Conservation (phyloP, 2,888 invertebrate genomes). For the Meiosimyza decipiens region DNA sequence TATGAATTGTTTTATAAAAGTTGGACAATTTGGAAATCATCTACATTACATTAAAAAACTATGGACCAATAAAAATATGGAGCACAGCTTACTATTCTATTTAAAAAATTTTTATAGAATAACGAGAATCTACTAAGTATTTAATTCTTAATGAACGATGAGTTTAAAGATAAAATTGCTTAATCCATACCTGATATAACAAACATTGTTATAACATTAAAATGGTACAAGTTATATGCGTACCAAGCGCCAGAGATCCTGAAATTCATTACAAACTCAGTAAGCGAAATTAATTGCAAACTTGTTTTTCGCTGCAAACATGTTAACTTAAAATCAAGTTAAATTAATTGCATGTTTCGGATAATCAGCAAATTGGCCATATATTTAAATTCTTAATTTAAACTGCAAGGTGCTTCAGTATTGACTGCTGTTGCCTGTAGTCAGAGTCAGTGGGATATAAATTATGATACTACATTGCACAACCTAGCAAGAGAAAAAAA, state of each 20-base stretch:
- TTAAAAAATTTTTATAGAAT: no score
- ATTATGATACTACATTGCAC: slow-evolving; percentile 37
- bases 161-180: no score
- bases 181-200: no score
- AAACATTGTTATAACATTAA: no score
- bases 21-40: no score
- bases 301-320: slow-evolving; percentile 19
- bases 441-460: slow-evolving; percentile 42
- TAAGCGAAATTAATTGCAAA: slow-evolving; percentile 26
- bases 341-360: slow-evolving; percentile 61
- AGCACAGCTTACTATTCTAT: no score
- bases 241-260: neutral
- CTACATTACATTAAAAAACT: no score
- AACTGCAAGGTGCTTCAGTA: slow-evolving; percentile 34
- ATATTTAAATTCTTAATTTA: slow-evolving; percentile 60
- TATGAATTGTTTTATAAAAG: no score
- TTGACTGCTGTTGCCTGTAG: slow-evolving; percentile 17
- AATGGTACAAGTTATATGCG: neutral
- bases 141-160: no score
- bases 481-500: neutral
- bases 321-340: slow-evolving; percentile 25
- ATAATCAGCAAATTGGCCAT: slow-evolving; percentile 62
- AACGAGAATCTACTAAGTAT: no score
- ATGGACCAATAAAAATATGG: no score
- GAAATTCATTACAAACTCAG: slow-evolving; percentile 1